Base-by-base conservation (phyloP, 1,140 invertebrate genomes). In the Drosophila nigromelanica region DNA sequence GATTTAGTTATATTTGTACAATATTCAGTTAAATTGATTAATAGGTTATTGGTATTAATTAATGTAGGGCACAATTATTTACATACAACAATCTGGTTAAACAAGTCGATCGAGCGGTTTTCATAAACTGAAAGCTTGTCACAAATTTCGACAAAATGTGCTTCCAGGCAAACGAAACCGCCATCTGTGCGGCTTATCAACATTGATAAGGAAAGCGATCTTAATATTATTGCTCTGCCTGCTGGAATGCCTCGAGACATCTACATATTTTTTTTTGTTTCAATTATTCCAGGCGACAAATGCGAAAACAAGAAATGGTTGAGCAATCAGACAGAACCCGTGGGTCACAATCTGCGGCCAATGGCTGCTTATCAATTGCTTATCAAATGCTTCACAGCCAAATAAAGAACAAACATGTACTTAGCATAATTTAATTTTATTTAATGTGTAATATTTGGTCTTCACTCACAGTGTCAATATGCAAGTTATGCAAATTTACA, bases 311-410 rank as follows among this genome's bases (percentile, higher is more conserved):
- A 54, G 62, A 75, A 66, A 52, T 67, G 59, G 69, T 14, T 64
- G 27, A 37, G 43, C 79, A 81, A 81, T 78, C 59, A 59, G 39
- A 37, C 42, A 39, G 40, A 74, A 77, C 48, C 56, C 40, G 24
- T 21, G 76, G 72, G 77, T 86, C 64, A 63, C 73, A 86, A 80
- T 63, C 54, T 52, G 69, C 77, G 77, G 51, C 51, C 73, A 70
- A 55, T 54, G 73, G 39, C 63, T 69, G 59, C 45, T 63, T 64
- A 80, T 76, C 77, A 71, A 55, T 54, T 30, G 27, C 35, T 71
- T 64, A 71, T 71, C 68, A 71, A 64, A 24, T 35, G 21, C 21
- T 14, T 15, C 59, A 52, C 21, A 21, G 3, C 50, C 30, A 18
- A 21, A 33, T 14, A 18, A 14, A 18, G 14, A 8, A n/a, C 3